These are phyloP conservation scores for Hetaerina americana DNA, from an alignment of 1,140 invertebrate genomes.

Conservation along the genomic window DNA sequence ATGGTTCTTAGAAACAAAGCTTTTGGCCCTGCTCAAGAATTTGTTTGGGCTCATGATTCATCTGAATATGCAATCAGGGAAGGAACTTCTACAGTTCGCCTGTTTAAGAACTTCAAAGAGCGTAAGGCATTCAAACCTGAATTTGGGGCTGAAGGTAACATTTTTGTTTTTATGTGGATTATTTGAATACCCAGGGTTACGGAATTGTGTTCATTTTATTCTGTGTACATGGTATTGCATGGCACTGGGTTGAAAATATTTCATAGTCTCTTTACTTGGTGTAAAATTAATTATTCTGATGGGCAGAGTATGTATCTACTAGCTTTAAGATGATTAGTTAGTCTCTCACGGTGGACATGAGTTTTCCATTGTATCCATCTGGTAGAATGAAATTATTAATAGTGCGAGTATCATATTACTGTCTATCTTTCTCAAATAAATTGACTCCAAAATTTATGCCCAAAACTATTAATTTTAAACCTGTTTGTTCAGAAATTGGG, in stretches of 20 bases:
- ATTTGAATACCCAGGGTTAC: neutral
- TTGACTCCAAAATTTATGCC: too few relatives aligned
- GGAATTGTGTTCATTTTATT: neutral
- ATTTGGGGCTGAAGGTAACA: slow-evolving; percentile 78
- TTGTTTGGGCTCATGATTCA: slow-evolving; percentile 96
- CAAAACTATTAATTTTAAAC: too few relatives aligned
- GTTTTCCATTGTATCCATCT: too few relatives aligned
- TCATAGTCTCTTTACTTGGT: too few relatives aligned
- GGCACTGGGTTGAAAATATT: neutral
- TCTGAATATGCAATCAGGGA: slow-evolving; percentile 79
- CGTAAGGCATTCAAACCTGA: slow-evolving; percentile 90
- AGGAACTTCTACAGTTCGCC: slow-evolving; percentile 74
- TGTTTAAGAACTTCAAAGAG: slow-evolving; percentile 98
- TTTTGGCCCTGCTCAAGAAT: slow-evolving; percentile 95
- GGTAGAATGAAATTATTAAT: too few relatives aligned
- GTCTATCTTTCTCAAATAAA: too few relatives aligned
- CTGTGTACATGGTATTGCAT: neutral
- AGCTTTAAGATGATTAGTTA: too few relatives aligned
- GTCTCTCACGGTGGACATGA: too few relatives aligned
- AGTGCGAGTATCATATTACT: too few relatives aligned
- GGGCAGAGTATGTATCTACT: too few relatives aligned
- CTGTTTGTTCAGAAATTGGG: too few relatives aligned
- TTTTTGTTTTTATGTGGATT: slow-evolving; percentile 12
- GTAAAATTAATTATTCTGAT: too few relatives aligned
- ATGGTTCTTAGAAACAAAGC: slow-evolving; percentile 98